Base-by-base conservation (phyloP, 53 echinoderm and acorn worm genomes). In the Holothuria leucospilota region DNA sequence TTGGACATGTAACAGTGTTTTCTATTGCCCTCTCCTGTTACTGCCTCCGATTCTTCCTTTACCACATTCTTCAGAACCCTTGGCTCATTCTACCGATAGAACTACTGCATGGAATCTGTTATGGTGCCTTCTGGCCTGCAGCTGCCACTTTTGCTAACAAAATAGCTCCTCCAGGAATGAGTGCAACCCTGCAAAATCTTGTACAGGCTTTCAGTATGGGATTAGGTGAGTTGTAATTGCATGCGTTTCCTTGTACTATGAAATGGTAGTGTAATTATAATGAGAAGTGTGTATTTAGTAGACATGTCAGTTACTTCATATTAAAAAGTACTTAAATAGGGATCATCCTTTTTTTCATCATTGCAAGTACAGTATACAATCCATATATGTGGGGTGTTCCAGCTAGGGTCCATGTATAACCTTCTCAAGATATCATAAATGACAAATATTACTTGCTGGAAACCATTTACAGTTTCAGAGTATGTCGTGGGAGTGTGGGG, bases 51-150 rank as follows among this genome's bases (percentile, higher is more conserved):
- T 90, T 92, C 29, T 69, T 85, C 18, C 87, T 78, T 15, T 94
- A 92, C 68, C 84, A 92, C 15, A 62, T 92, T 29, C 64, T 94
- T 27, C 58, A 68, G 30, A 85, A 94, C 78, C 92, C 94, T 0
- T 94, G 92, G 92, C 41, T 90, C 51, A 85, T 94, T n/a, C 70
- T 94, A 2, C 92, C 92, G 4, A 72, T 94, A 28, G 94, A 94
- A 49, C 69, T 92, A 18, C 74, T 94, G 28, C 94, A 94, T 87
- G 94, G 94, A 12, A 60, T 94, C 29, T 87, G 87, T 34, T 92
- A 59, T 42, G 94, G 94, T 46, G 94, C 94, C 13, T 42, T 94
- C 27, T 92, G 89, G 87, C 90, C 94, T 38, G 78, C 94, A 14
- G 24, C 62, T 38, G 84, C 88, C 51, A 81, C 88, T 18, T 94